A percentile compares a stretch with the other conserved stretches of the same genome.
phyloP scores from a whole-genome alignment of 1,140 invertebrate genomes.

The Argopecten irradians region DNA sequence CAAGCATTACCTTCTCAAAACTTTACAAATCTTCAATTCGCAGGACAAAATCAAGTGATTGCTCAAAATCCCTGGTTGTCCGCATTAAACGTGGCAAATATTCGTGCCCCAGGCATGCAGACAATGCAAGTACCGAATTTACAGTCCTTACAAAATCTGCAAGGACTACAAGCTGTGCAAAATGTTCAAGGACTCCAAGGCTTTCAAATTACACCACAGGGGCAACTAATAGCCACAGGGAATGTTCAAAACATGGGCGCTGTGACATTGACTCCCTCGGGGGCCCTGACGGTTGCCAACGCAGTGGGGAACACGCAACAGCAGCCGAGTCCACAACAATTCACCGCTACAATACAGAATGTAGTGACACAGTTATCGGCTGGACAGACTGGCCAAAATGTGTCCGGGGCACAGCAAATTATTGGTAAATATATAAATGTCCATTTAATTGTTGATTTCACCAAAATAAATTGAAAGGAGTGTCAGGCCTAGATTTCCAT shows the following conservation, averaged over 20 bases:
- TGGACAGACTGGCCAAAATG: constrained; percentile 35
- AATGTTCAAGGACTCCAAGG: constrained; percentile 46
- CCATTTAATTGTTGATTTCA: too few relatives aligned
- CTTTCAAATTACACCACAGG: constrained; percentile 62
- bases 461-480: too few relatives aligned
- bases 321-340: constrained; percentile 58
- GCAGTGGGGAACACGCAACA: constrained; percentile 58
- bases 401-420: neutral
- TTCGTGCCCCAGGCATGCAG: constrained; percentile 63
- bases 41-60: constrained; percentile 57
- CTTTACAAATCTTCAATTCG: constrained; percentile 48
- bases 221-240: constrained; percentile 68
- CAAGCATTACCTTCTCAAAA: constrained; percentile 43
- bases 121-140: constrained; percentile 74
- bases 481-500: too few relatives aligned
- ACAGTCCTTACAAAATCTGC: constrained; percentile 57
- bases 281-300: constrained; percentile 42
- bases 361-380: constrained; percentile 33
- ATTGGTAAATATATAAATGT: neutral
- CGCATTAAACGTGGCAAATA: constrained; percentile 53
- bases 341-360: constrained; percentile 48
- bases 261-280: constrained; percentile 61
- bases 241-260: constrained; percentile 62
- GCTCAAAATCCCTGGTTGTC: constrained; percentile 54
- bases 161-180: constrained; percentile 50